A percentile compares a stretch with the other conserved stretches of the same genome.
phyloP scores from a whole-genome alignment of 35 echinoderm and acorn worm genomes.

The Ophiothrix spiculata region DNA sequence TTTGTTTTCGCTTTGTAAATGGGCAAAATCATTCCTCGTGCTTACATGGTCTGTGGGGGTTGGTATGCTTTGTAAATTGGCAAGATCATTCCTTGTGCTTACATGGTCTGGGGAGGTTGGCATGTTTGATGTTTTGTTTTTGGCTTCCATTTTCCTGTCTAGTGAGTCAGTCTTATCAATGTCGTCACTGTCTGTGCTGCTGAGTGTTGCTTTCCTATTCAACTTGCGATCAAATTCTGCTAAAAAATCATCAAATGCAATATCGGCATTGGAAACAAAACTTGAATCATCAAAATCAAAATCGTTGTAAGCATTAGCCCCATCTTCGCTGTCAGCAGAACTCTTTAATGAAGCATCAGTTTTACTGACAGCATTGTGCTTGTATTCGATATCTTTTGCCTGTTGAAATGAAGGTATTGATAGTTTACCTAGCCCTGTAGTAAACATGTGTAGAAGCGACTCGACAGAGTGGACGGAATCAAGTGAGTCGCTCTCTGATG shows the following conservation, averaged over 20 bases:
- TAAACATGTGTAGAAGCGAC: background rate
- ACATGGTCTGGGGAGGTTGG: no score
- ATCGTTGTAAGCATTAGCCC: no score
- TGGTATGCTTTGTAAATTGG: no score
- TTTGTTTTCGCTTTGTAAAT: no score
- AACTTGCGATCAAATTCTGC: background rate
- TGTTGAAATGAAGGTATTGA: background rate
- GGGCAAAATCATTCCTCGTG: no score
- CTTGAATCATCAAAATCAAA: background rate
- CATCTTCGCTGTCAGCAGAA: background rate
- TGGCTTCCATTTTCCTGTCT: no score
- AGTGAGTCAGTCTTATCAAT: no score
- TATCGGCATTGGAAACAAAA: background rate
- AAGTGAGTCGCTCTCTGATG: background rate
- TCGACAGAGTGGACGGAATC: background rate
- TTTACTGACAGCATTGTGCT: background rate
- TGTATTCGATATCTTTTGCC: background rate
- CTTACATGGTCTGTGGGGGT: no score
- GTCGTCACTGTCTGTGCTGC: background rate
- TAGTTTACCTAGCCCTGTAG: background rate
- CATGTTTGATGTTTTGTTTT: no score
- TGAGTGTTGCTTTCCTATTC: background rate
- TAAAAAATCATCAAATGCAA: background rate
- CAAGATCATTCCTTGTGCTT: no score
- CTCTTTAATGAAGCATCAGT: background rate